A percentile compares a stretch with the other conserved stretches of the same genome.
phyloP scores from a whole-genome alignment of 1,140 invertebrate species.

The Whitmania pigra region DNA sequence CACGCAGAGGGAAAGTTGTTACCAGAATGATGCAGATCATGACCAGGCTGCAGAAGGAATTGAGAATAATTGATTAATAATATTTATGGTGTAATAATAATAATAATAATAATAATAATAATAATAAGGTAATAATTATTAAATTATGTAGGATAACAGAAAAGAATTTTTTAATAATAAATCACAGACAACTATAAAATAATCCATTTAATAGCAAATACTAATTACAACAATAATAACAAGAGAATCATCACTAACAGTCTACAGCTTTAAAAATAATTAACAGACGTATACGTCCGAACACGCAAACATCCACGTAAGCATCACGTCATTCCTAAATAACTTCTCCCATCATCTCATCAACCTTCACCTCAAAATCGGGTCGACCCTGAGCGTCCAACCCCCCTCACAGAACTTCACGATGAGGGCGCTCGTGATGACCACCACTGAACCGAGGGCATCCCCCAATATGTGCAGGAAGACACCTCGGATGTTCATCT shows the following conservation, averaged over 20 bases:
- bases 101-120: too few relatives aligned
- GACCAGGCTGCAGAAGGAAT: slow-evolving; percentile 1
- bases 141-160: neutral
- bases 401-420: slow-evolving; percentile 61
- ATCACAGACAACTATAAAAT: slow-evolving; percentile 4
- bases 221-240: too few relatives aligned
- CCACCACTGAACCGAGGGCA: slow-evolving; percentile 77
- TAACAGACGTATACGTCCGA: too few relatives aligned
- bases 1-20: slow-evolving; percentile 7
- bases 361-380: slow-evolving; percentile 52
- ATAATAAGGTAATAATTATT: too few relatives aligned
- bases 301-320: too few relatives aligned
- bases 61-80: neutral
- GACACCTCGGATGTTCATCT: slow-evolving; percentile 91
- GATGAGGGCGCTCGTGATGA: slow-evolving; percentile 63
- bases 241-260: too few relatives aligned
- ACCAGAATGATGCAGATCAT: slow-evolving; percentile 11
- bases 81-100: too few relatives aligned
- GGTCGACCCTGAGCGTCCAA: slow-evolving; percentile 77
- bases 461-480: slow-evolving; percentile 88
- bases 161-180: neutral
- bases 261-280: too few relatives aligned
- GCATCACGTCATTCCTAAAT: too few relatives aligned
- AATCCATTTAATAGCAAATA: too few relatives aligned
- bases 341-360: too few relatives aligned